phyloP scores from a whole-genome alignment of 2,797 vertebrate species.

The Anolis apletophallus region DNA sequence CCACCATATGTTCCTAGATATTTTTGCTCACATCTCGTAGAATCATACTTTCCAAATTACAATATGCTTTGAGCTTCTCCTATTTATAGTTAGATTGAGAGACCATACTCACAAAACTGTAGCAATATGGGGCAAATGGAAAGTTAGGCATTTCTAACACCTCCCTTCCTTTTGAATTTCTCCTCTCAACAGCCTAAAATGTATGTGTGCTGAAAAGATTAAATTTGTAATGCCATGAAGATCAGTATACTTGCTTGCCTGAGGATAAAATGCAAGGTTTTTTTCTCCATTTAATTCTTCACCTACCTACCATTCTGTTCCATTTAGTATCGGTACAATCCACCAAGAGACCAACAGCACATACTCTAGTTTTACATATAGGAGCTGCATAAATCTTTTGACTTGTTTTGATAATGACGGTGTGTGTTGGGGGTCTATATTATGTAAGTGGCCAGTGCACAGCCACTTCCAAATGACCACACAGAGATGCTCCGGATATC shows the following conservation, averaged over 20 bases:
- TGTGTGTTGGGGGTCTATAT: too few relatives aligned
- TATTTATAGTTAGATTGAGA: background rate
- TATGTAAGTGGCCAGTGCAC: too few relatives aligned
- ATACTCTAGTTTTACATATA: background rate
- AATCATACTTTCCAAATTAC: background rate
- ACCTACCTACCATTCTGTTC: background rate
- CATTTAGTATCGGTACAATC: background rate
- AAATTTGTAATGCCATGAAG: slow-evolving; percentile 6
- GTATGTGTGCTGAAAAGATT: background rate
- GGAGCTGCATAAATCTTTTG: background rate
- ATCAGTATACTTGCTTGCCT: background rate
- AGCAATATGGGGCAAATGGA: background rate
- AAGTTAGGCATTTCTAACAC: background rate
- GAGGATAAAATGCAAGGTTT: background rate
- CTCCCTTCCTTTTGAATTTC: slow-evolving; percentile 2
- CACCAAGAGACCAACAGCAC: background rate
- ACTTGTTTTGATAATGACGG: background rate
- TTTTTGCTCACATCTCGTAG: slow-evolving; percentile 7
- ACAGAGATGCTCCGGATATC: too few relatives aligned
- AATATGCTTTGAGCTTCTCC: background rate
- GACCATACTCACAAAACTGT: background rate
- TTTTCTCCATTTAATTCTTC: background rate
- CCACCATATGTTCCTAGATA: background rate
- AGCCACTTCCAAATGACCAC: too few relatives aligned
- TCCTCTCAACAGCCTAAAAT: background rate